Evolutionary conservation across 2,797 vertebrate genomes (phyloP).

Genomic region (Miichthys miiuy): DNA sequence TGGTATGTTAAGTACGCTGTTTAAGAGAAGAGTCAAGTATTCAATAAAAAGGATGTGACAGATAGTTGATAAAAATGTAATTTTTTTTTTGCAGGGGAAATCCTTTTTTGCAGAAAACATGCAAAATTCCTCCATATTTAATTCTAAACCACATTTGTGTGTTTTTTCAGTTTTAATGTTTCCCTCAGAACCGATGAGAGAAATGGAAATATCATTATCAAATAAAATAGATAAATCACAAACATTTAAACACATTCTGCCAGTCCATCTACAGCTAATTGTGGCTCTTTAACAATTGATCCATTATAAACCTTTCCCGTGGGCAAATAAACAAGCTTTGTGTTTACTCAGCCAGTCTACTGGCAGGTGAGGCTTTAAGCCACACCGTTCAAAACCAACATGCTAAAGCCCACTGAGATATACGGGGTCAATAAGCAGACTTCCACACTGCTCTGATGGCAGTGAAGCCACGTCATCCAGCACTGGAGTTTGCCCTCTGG

Average conservation of each 20-base stretch:
- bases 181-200: neutral
- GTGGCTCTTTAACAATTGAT: constrained; percentile 40
- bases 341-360: constrained; percentile 56
- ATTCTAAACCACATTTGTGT: neutral
- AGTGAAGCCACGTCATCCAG: constrained; percentile 30
- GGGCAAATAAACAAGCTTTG: constrained; percentile 23
- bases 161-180: neutral
- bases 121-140: neutral
- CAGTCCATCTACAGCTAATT: constrained; percentile 41
- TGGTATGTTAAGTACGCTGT: neutral
- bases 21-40: constrained; percentile 2
- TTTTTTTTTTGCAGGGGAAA: neutral
- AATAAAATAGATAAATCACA: neutral
- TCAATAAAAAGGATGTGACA: neutral
- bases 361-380: constrained; percentile 48
- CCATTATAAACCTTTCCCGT: constrained; percentile 20
- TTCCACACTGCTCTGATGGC: constrained; percentile 43
- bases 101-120: neutral
- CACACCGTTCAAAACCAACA: constrained; percentile 57
- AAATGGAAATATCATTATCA: neutral
- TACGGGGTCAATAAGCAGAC: constrained; percentile 63
- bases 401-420: constrained; percentile 53
- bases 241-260: constrained; percentile 2
- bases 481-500: constrained; percentile 57
- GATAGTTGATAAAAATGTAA: neutral